Conservation (phyloP, 2,797 vertebrate genomes). For the Orientallactaga sibirica region DNA sequence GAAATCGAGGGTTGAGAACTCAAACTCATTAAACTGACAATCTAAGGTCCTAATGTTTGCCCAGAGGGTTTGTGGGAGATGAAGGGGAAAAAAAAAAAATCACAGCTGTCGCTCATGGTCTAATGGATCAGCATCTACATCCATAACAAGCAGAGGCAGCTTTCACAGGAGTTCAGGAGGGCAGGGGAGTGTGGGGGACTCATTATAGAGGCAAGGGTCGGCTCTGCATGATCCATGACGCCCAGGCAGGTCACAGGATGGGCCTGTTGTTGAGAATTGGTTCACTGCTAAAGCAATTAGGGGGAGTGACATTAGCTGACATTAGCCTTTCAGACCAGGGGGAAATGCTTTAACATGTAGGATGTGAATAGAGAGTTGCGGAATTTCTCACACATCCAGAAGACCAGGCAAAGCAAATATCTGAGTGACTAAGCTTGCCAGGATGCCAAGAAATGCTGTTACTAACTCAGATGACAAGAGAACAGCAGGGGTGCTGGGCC, state of each 20-base stretch:
- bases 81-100: not conserved
- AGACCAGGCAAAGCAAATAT: not conserved
- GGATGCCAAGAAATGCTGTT: not conserved
- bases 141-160: not conserved
- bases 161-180: too few relatives aligned
- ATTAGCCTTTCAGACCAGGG: not conserved
- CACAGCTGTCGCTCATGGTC: not conserved
- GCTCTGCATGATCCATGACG: not conserved
- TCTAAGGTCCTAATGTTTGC: not conserved
- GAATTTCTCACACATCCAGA: not conserved
- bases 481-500: accelerated
- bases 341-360: not conserved
- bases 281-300: not conserved
- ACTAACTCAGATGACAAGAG: not conserved
- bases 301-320: not conserved
- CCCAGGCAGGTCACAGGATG: not conserved
- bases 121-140: not conserved
- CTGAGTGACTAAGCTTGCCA: not conserved
- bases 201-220: not conserved
- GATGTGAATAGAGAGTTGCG: not conserved
- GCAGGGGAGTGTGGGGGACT: not conserved
- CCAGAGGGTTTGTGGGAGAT: not conserved
- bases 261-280: not conserved
- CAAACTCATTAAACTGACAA: not conserved
- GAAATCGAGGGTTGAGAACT: not conserved